phyloP scores from a whole-genome alignment of 2,113 vertebrate genomes.

The Rhea americana region DNA sequence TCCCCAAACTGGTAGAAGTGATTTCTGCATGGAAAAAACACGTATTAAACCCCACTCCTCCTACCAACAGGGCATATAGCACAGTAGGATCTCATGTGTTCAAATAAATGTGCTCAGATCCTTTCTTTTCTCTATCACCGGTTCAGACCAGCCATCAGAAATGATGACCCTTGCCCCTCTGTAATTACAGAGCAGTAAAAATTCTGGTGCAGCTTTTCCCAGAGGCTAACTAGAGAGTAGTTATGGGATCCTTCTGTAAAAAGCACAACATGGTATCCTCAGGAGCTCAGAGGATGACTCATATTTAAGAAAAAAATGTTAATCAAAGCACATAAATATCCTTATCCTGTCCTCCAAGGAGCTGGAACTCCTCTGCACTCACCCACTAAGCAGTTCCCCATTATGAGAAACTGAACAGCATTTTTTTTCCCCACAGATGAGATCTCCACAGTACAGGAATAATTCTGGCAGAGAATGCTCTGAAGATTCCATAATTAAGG shows the following conservation, averaged over 20 bases:
- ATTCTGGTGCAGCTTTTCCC: background rate
- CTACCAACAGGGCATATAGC: rapidly evolving
- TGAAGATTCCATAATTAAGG: background rate
- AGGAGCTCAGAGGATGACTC: constrained; percentile 6
- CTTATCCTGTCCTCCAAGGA: background rate
- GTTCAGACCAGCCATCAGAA: background rate
- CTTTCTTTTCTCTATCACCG: background rate
- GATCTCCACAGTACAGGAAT: no score
- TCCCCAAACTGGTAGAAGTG: constrained; percentile 99
- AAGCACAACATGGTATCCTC: background rate
- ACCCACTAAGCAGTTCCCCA: background rate
- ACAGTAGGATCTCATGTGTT: background rate
- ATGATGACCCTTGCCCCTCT: background rate
- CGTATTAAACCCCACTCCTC: background rate
- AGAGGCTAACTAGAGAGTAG: background rate
- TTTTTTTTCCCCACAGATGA: background rate
- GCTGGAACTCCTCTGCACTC: constrained; percentile 34
- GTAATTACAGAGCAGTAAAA: background rate
- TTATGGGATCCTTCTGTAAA: background rate
- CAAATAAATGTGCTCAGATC: background rate
- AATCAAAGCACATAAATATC: constrained; percentile 2
- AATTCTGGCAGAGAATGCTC: background rate
- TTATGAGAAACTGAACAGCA: background rate
- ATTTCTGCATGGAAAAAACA: constrained; percentile 74
- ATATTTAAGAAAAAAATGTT: background rate